Conservation (phyloP, 2,888 invertebrate species). For the Synergus gifuensis region DNA sequence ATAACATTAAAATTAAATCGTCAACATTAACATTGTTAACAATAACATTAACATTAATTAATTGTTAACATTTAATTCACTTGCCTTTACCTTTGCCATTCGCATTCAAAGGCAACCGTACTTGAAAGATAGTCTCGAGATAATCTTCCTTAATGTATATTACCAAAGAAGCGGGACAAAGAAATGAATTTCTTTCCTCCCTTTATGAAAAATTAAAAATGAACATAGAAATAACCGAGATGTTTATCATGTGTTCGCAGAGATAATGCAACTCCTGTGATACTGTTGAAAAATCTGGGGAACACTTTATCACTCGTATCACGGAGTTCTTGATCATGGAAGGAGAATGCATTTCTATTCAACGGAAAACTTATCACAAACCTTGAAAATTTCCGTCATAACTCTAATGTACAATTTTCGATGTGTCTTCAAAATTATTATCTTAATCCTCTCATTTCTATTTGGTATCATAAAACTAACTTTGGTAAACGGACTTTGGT, state of each 20-base stretch:
- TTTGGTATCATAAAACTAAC: too few relatives aligned
- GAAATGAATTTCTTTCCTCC: constrained; percentile 30
- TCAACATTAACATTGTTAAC: too few relatives aligned
- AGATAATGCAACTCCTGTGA: not conserved
- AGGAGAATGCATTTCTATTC: too few relatives aligned
- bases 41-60: too few relatives aligned
- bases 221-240: constrained; percentile 17
- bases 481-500: too few relatives aligned
- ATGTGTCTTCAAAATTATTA: not conserved
- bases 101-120: constrained; percentile 7
- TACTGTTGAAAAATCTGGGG: constrained; percentile 21
- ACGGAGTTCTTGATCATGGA: not conserved
- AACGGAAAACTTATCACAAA: too few relatives aligned
- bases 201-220: constrained; percentile 19
- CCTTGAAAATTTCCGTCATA: too few relatives aligned
- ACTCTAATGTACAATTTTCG: too few relatives aligned
- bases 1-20: too few relatives aligned
- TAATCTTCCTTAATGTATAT: constrained; percentile 30
- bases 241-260: constrained; percentile 9
- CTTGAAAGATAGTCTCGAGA: constrained; percentile 20
- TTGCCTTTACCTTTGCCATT: constrained; percentile 6
- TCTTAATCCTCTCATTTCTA: too few relatives aligned
- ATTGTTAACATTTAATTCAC: too few relatives aligned
- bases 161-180: constrained; percentile 26
- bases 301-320: constrained; percentile 10